Base-by-base conservation (phyloP, 2,797 vertebrate species). In the Merluccius polli region DNA sequence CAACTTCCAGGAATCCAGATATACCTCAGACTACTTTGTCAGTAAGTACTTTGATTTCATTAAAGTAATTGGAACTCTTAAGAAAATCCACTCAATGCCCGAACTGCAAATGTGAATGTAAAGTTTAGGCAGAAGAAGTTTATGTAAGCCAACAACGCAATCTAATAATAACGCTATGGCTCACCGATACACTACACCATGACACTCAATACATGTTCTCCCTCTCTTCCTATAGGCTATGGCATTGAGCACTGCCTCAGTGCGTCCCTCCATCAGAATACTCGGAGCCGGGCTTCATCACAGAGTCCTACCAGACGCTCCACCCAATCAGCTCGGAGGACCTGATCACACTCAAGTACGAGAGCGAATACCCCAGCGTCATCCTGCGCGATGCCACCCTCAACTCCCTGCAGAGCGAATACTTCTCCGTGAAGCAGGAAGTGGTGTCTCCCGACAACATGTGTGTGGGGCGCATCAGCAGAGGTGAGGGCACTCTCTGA, bases 231-330 rank as follows among this genome's bases (percentile, higher is more conserved):
- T 24, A 27, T 27, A 99, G 98, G 95, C 92, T 99, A 98, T 9
- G 97, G 98, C 89, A 96, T 97, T 0, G 98, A 99, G 91, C 97
- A 99, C 11, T n/a, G n/a, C 97, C 98, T n/a, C 98, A 99, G 92
- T 98, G 98, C 0, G 98, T 99, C 65, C 98, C 98, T 77, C 98
- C 98, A 21, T 99, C 98, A 0, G 98, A 99, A 89, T 99, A 98
- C 93, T 97, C 97, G 0, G 98, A 99, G 92, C 97, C 98, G n/a
- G 97, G 98, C 89, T 99, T 99, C 92, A 99, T 99, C 93, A 99
- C 98, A 0, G 98, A 99, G 90, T 98, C 98, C 78, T 99, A 99
- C 92, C 98, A 99, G 95, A 99, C 98, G 0, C 96, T 99, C 59
- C 98, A 99, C 84, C 96, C 97, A 82, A 99, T 99, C 94, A 99